Evolutionary conservation across 2,797 vertebrate species (phyloP).

Genomic region (Onychomys leucogaster): DNA sequence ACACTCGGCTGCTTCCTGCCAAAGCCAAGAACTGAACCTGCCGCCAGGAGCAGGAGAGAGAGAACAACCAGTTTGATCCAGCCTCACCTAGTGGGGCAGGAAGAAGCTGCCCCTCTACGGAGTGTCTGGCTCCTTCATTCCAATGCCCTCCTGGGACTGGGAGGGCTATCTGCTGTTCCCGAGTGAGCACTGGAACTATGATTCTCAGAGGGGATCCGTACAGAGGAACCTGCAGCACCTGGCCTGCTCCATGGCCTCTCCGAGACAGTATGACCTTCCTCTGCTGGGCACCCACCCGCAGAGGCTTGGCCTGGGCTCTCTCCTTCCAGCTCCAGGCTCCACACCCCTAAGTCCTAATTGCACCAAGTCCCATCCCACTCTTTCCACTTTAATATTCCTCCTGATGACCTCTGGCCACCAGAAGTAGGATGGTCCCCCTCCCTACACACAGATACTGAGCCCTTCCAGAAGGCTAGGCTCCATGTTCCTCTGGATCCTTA

Average conservation of each 20-base stretch:
- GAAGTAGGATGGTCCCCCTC: not conserved
- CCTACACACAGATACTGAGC: not conserved
- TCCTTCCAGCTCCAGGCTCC: not conserved
- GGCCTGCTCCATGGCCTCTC: not conserved
- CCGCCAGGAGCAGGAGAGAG: constrained; percentile 37
- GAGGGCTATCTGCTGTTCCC: not conserved
- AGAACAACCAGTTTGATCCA: not conserved
- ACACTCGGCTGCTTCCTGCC: constrained; percentile 71
- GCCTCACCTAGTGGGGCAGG: not conserved
- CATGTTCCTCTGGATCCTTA: not conserved
- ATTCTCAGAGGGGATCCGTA: not conserved
- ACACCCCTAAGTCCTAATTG: not conserved
- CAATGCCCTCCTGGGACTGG: not conserved
- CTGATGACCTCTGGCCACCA: not conserved
- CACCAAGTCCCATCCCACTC: not conserved
- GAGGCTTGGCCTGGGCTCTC: not conserved
- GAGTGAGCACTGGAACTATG: not conserved
- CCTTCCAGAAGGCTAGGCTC: not conserved
- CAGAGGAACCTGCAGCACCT: too few species aligned
- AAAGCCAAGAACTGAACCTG: constrained; percentile 74
- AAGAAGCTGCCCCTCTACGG: not conserved
- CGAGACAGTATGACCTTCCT: not conserved
- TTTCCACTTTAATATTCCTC: not conserved
- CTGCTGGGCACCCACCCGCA: not conserved
- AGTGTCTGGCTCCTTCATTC: not conserved